These are phyloP conservation scores for Porites australiensis DNA, from an alignment of 64 coral and sea anemone genomes.

Conservation along the genomic window DNA sequence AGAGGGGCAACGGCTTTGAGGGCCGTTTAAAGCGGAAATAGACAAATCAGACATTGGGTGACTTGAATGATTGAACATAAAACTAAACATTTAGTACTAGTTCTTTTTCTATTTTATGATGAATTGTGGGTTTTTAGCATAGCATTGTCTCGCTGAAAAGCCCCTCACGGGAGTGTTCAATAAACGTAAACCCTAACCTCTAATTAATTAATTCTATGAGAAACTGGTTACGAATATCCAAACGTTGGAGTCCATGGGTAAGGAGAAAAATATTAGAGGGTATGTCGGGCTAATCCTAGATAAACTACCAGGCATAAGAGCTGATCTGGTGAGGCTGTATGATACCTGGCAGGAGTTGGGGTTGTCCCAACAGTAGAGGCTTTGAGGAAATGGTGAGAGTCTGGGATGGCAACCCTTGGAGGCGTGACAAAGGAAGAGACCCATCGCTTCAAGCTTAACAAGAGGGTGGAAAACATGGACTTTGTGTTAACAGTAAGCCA, in stretches of 20 bases:
- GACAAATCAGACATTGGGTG: not conserved
- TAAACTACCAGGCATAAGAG: slow-evolving; percentile 66
- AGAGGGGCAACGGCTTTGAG: slow-evolving; percentile 48
- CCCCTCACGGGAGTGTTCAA: too few species aligned
- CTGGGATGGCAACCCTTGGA: not conserved
- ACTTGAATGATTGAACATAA: not conserved
- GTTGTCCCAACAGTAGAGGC: slow-evolving; percentile 62
- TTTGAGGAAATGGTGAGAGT: slow-evolving; percentile 67
- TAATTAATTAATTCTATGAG: not conserved
- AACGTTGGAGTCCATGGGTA: not conserved
- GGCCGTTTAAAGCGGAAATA: too few species aligned
- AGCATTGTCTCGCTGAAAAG: not conserved
- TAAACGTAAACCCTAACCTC: too few species aligned
- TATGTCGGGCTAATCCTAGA: slow-evolving; percentile 62
- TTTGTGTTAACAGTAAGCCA: slow-evolving; percentile 33
- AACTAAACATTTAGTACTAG: too few species aligned
- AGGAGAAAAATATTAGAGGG: slow-evolving; percentile 46
- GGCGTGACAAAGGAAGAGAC: not conserved
- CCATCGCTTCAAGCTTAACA: slow-evolving; percentile 1
- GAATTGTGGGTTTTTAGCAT: too few species aligned
- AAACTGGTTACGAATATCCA: too few species aligned
- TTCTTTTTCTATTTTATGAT: too few species aligned
- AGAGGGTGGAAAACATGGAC: slow-evolving; percentile 18
- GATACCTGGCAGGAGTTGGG: slow-evolving; percentile 69
- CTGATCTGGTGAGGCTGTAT: slow-evolving; percentile 58